Base-by-base conservation (phyloP, 2,797 vertebrate genomes). In the Sebastes jordani region DNA sequence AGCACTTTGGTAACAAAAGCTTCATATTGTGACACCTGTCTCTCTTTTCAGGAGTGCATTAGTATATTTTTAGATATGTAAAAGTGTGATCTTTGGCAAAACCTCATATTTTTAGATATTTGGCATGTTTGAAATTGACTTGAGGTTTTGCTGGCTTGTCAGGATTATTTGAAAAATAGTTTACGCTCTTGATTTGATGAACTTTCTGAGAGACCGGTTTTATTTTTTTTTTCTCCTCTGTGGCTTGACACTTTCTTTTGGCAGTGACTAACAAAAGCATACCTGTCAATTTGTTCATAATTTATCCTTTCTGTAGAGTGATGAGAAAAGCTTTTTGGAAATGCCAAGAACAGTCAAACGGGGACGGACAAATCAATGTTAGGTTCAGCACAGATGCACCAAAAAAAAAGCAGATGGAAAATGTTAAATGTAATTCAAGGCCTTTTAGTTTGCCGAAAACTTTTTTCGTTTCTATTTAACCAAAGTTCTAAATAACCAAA, bases 201-300 rank as follows among this genome's bases (percentile, higher is more conserved):
- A 56, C 71, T 73, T 81, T 36, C 54, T 27, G 22, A 68, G 8
- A 56, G 23, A 13, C 56, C 9, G n/a, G 6, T 60, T 76, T 60
- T 38, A 1, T 73, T 52, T 59, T 54, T 13, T 14, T 14, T 49
- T 60, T 42, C 0, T 55, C n/a, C 42, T 54, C 70, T 25, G 14
- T 65, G 25, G 29, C 25, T 30, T 7, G 20, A 32, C 65, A 11
- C 27, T 34, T 8, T 70, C 32, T 75, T 72, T 76, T 71, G 59
- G 52, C 75, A 72, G 77, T 16, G 29, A 80, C 25, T 59, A 71
- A 83, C 38, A 68, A 76, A 85, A 76, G 14, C 55, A 70, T 9
- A 55, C 23, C 23, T 62, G 29, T 78, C 20, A 59, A 25, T 80
- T 80, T 81, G 38, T 72, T 77, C 13, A 52, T 36, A 8, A 67